Base-by-base conservation (phyloP, 2,113 vertebrate species). In the Empidonax alnorum region DNA sequence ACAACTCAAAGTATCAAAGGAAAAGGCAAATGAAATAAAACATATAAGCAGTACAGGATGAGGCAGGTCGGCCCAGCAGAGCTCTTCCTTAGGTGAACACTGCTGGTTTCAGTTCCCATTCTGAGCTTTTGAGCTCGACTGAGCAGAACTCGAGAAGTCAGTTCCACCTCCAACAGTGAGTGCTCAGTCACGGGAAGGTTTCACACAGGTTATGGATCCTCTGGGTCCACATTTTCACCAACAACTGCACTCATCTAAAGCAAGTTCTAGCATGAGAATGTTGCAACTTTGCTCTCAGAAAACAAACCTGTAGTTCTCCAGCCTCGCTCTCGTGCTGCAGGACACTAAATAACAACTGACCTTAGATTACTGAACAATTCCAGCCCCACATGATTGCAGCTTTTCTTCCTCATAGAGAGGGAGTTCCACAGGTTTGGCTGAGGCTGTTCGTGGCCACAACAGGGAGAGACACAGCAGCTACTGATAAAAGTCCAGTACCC, bases 401-500 rank as follows among this genome's bases (percentile, higher is more conserved):
- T 69, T 25, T 77, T 74, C 50, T 20, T 47, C 66, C 25, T 67
- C 59, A 44, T 14, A 47, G 0, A 18, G 14, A 47, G 39, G 19
- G 46, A 80, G 24, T 4, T 80, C 13, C 65, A 41, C 4, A 25
- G 30, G 71, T 83, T 35, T 55, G 55, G 30, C 19, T 27, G 33
- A 33, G 31, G 14, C 27, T 83, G 62, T 20, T 15, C 28, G 28
- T 16, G 35, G 11, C 16, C 69, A 35, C 21, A 25, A 46, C 2
- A 9, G 13, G 7, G 23, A 59, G 15, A 53, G 72, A 23, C 31
- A 37, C 59, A 28, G 18, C 53, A 49, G 8, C n/a, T 12, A 14
- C 37, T 28, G n/a, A 50, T 16, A 12, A 5, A 18, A 55, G 11
- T 1, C 3, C 9, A 55, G 44, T 49, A 27, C 0, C 13, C 16